Evolutionary conservation across 2,888 invertebrate species (phyloP).

Genomic region (Watsonalla cultraria): DNA sequence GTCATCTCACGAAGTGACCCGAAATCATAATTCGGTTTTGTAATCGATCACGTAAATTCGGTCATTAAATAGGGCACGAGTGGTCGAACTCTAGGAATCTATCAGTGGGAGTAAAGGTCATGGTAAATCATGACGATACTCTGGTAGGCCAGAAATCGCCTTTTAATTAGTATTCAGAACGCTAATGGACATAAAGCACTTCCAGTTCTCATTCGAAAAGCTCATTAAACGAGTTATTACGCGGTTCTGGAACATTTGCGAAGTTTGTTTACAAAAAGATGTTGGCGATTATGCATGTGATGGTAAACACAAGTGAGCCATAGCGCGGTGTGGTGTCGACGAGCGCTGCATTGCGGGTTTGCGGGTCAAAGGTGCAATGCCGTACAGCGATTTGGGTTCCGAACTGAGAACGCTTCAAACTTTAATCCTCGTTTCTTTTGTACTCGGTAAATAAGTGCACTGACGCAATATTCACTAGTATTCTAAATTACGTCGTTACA

Average conservation of each 20-base stretch:
- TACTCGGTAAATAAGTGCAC: constrained; percentile 2
- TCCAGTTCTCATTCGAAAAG: constrained; percentile 20
- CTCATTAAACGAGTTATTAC: constrained; percentile 25
- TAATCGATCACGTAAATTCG: constrained; percentile 19
- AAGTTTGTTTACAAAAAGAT: constrained; percentile 32
- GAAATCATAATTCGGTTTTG: constrained; percentile 39
- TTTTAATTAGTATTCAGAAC: constrained; percentile 8
- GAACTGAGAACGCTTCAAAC: constrained; percentile 33
- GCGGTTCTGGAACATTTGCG: constrained; percentile 16
- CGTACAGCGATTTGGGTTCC: constrained; percentile 40
- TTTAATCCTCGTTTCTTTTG: constrained; percentile 8
- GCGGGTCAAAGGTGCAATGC: constrained; percentile 61
- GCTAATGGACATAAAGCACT: constrained; percentile 13
- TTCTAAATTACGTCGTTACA: constrained; percentile 23
- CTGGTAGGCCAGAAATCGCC: constrained; percentile 11
- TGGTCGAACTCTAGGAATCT: not conserved
- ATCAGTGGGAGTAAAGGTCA: not conserved
- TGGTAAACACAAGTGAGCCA: constrained; percentile 45
- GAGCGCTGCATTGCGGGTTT: constrained; percentile 62
- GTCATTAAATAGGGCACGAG: constrained; percentile 2
- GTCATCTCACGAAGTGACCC: constrained; percentile 34
- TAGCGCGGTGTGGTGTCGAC: constrained; percentile 54
- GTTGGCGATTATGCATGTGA: constrained; percentile 42
- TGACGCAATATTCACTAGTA: constrained; percentile 2
- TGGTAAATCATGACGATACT: not conserved